Conservation (phyloP, 1,140 invertebrate species). For the Drosophila yakuba region DNA sequence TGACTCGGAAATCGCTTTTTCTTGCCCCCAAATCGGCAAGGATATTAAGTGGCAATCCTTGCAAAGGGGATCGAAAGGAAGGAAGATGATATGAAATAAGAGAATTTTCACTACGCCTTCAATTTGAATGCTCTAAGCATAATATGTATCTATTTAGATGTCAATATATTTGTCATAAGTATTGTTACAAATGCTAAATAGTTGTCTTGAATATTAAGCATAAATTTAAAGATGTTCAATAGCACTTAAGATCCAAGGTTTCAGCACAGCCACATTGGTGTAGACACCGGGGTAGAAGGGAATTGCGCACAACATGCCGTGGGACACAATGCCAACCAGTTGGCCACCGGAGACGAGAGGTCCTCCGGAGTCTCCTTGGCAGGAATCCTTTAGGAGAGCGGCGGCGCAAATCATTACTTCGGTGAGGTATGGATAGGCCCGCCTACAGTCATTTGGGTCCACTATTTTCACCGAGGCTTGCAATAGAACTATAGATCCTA, state of each 20-base stretch:
- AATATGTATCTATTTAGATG: background rate
- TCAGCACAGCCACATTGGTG: conserved; percentile 84
- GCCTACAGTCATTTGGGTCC: background rate
- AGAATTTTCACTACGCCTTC: background rate
- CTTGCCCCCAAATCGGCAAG: conserved; percentile 18
- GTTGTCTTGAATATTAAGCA: too few species aligned
- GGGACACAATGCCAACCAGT: conserved; percentile 86
- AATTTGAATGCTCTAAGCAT: background rate
- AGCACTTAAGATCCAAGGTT: conserved; percentile 70
- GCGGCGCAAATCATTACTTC: conserved; percentile 80
- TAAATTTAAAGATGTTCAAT: background rate
- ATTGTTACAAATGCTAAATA: background rate
- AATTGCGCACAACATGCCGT: conserved; percentile 83
- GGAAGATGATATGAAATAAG: background rate
- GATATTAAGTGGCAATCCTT: conserved; percentile 47
- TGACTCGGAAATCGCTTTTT: conserved; percentile 65
- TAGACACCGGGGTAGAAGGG: conserved; percentile 86
- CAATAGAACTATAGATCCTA: background rate
- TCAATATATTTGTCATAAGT: background rate
- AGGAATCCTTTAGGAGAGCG: background rate
- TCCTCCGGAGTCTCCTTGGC: conserved; percentile 84
- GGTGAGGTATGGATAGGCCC: background rate
- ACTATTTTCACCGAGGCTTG: background rate
- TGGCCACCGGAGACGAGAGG: conserved; percentile 71
- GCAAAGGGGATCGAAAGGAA: background rate